Conservation (phyloP, 2,113 vertebrate genomes). For the Gobius niger region DNA sequence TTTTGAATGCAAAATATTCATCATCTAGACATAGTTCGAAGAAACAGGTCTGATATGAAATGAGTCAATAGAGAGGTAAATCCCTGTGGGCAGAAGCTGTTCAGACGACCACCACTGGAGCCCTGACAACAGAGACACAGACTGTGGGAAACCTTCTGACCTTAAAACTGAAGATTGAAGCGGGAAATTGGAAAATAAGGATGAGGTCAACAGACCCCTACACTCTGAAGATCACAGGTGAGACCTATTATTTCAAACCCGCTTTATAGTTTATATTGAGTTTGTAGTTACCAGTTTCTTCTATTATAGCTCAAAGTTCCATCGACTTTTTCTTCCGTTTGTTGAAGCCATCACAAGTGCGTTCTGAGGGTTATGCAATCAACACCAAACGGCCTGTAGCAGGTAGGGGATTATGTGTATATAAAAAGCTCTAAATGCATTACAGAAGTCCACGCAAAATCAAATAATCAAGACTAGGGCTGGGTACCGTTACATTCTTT, state of each 20-base stretch:
- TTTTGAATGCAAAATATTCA: too few relatives aligned
- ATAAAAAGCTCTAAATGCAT: not conserved
- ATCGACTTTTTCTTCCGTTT: slow-evolving; percentile 50
- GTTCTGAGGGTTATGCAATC: slow-evolving; percentile 14
- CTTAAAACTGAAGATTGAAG: slow-evolving; percentile 18
- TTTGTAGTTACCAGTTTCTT: not conserved
- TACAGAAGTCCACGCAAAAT: not conserved
- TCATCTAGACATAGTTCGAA: too few relatives aligned
- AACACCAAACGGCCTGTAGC: slow-evolving; percentile 25
- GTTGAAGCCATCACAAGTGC: slow-evolving; percentile 25
- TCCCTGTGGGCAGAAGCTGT: slow-evolving; percentile 13
- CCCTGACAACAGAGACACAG: slow-evolving; percentile 24
- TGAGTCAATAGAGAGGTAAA: not conserved
- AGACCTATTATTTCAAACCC: not conserved
- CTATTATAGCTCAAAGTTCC: slow-evolving; percentile 41
- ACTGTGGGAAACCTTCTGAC: slow-evolving; percentile 32
- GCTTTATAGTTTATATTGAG: not conserved
- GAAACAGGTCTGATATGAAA: too few relatives aligned
- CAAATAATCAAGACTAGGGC: too few relatives aligned
- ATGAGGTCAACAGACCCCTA: slow-evolving; percentile 28
- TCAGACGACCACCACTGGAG: slow-evolving; percentile 22
- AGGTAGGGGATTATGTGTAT: slow-evolving; percentile 20
- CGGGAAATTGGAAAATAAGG: slow-evolving; percentile 38
- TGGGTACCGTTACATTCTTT: too few relatives aligned
- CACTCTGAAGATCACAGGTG: slow-evolving; percentile 44